phyloP scores from a whole-genome alignment of 2,888 invertebrate genomes.

The Drosophila hamatofila region DNA sequence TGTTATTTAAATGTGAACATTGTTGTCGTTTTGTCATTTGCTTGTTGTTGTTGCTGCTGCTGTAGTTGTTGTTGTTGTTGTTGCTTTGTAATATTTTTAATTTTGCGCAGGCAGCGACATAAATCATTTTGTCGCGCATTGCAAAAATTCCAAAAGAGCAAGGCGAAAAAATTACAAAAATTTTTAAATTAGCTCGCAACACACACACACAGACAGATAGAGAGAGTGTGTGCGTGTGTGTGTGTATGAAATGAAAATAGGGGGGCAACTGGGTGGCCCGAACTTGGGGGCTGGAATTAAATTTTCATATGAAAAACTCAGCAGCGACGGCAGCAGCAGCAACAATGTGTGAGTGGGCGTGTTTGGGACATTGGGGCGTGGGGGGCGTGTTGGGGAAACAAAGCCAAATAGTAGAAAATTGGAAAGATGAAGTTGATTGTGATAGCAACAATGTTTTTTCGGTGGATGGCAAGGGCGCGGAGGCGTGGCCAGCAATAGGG shows the following conservation, averaged over 20 bases:
- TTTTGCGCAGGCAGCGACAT: conserved; percentile 81
- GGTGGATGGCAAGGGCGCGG: conserved; percentile 1
- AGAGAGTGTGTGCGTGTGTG: conserved; percentile 25
- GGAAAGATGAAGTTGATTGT: conserved; percentile 79
- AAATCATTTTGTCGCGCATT: conserved; percentile 85
- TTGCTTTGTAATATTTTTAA: conserved; percentile 78
- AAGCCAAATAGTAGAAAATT: conserved; percentile 82
- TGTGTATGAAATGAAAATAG: conserved; percentile 34
- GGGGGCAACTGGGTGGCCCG: conserved; percentile 44
- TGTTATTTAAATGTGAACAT: conserved; percentile 77
- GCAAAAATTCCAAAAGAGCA: conserved; percentile 81
- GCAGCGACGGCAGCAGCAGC: conserved; percentile 43
- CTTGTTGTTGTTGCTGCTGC: conserved; percentile 6
- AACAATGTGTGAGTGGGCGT: conserved; percentile 33
- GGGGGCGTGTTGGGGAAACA: conserved; percentile 37
- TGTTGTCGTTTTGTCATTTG: conserved; percentile 59
- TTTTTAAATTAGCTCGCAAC: conserved; percentile 81
- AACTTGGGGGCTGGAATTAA: conserved; percentile 68
- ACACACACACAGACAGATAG: conserved; percentile 43
- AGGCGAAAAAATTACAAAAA: conserved; percentile 81
- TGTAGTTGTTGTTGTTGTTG: conserved; percentile 40
- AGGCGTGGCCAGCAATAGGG: conserved; percentile 9
- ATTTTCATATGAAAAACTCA: conserved; percentile 74
- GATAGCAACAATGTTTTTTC: conserved; percentile 61
- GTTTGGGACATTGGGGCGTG: not conserved